A percentile compares a stretch with the other conserved stretches of the same genome.
These are phyloP conservation scores for Pangasius larnaudii DNA, from an alignment of 2,797 vertebrate genomes.

Conservation along the genomic window DNA sequence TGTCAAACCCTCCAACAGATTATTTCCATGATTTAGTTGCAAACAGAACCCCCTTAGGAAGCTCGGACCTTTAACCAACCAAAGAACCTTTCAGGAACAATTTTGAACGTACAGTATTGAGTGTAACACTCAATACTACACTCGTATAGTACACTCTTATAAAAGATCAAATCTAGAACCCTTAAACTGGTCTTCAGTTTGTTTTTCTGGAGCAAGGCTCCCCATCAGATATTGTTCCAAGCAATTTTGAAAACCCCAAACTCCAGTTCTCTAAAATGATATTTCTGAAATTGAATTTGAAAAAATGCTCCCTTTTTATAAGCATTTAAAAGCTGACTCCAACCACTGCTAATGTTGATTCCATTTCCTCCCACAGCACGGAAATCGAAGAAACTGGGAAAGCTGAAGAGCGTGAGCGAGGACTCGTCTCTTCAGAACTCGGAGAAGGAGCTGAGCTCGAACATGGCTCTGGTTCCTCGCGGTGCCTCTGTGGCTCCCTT, in stretches of 20 bases:
- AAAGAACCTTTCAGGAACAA: background rate
- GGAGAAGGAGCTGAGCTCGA: constrained; percentile 84
- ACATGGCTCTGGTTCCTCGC: constrained; percentile 88
- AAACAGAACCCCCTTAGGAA: background rate
- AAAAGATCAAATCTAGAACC: background rate
- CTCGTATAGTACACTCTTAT: background rate
- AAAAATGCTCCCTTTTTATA: background rate
- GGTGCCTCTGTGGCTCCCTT: constrained; percentile 83
- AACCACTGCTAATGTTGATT: background rate
- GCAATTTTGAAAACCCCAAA: background rate
- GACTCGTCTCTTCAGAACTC: constrained; percentile 84
- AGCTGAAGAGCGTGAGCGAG: constrained; percentile 91
- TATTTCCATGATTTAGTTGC: background rate
- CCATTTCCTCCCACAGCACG: constrained; percentile 78
- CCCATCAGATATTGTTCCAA: too few relatives aligned
- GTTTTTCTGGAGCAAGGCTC: background rate
- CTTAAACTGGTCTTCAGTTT: background rate
- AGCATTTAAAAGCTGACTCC: background rate
- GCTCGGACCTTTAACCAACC: background rate
- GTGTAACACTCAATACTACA: background rate
- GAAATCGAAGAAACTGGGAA: constrained; percentile 96
- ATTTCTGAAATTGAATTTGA: background rate
- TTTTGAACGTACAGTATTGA: background rate
- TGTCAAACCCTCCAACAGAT: background rate
- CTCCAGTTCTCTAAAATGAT: too few relatives aligned